phyloP scores from a whole-genome alignment of 2,113 vertebrate genomes.

The Copsychus sechellarum region DNA sequence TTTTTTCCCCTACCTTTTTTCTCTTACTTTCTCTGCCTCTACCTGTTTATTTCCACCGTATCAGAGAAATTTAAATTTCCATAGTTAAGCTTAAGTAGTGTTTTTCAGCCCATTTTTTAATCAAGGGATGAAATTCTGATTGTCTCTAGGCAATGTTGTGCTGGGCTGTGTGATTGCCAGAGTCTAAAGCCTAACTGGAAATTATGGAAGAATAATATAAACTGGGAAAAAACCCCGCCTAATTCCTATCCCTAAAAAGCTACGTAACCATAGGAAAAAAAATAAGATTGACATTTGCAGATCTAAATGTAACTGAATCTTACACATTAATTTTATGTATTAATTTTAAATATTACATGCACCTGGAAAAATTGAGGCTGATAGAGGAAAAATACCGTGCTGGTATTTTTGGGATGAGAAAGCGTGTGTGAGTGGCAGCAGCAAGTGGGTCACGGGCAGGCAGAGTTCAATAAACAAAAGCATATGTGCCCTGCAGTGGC shows the following conservation, averaged over 20 bases:
- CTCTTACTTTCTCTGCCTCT: neutral
- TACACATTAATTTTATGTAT: neutral
- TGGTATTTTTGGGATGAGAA: neutral
- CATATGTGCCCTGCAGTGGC: slow-evolving; percentile 41
- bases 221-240: accelerated
- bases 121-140: neutral
- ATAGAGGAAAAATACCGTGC: neutral
- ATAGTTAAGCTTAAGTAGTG: neutral
- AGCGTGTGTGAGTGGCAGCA: neutral
- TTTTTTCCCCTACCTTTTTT: accelerated
- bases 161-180: neutral
- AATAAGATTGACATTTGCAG: neutral
- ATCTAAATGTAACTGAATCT: neutral
- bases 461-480: slow-evolving; percentile 58
- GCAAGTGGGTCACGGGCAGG: slow-evolving; percentile 36
- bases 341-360: neutral
- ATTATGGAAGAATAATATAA: neutral
- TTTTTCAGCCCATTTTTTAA: neutral
- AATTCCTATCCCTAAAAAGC: neutral
- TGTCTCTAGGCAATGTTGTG: neutral
- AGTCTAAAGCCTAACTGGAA: neutral
- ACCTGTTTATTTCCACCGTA: neutral
- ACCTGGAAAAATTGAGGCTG: neutral
- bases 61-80: neutral
- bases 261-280: neutral